These are phyloP conservation scores for Myotis daubentonii DNA, from an alignment of 2,797 vertebrate genomes.

Conservation along the genomic window DNA sequence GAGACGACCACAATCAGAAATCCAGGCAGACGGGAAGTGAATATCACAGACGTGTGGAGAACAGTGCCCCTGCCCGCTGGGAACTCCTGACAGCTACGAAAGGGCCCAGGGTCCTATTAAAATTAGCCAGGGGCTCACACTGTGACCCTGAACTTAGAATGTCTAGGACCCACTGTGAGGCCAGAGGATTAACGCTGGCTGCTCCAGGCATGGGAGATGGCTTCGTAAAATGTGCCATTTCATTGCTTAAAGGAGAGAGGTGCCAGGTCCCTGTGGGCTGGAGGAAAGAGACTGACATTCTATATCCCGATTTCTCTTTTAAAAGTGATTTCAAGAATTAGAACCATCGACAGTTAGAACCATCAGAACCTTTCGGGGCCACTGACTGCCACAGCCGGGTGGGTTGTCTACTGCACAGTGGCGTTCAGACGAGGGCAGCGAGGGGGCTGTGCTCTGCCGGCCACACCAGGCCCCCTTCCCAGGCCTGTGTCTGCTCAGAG, in stretches of 20 bases:
- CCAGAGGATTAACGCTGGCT: background rate
- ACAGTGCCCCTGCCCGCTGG: background rate
- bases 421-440: fast-evolving
- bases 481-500: background rate
- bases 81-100: background rate
- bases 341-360: background rate
- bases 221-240: background rate
- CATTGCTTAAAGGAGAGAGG: background rate
- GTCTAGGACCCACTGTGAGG: background rate
- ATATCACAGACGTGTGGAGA: background rate
- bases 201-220: fast-evolving
- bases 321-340: background rate
- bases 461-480: fast-evolving
- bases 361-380: background rate
- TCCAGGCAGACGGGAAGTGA: background rate
- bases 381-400: fast-evolving
- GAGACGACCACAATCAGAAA: background rate
- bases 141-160: background rate
- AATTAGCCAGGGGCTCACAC: background rate
- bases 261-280: background rate
- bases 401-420: background rate
- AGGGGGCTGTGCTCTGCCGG: background rate
- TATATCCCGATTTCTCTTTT: background rate
- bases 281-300: background rate
- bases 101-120: background rate